Evolutionary conservation across 2,888 invertebrate species (phyloP), one percentile per base, ranked within the genome.

Genomic region (Polietes domitor): DNA sequence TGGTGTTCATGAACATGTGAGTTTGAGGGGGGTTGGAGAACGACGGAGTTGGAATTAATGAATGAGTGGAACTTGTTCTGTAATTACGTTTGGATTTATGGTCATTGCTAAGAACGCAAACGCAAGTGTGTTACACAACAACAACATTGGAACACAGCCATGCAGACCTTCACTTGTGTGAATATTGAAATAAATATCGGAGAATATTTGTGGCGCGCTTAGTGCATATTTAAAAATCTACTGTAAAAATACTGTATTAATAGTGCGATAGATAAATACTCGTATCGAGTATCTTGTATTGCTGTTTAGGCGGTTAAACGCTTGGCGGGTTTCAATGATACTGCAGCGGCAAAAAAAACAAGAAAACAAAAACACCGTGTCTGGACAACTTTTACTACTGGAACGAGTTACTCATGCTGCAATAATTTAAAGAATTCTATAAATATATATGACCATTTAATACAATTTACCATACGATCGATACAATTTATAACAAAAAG

Each of bases 301-400:
- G 41, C 41, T 12, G 41, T 12, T 5, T 7, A 41, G 41, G 41
- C 41, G 41, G 4, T 41, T 41, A 41, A 41, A 7, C 41, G 41
- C 2, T 41, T 41, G 15, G 2, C 41, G 2, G 41, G 6, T 41
- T 41, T 41, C 9, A 47, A 47, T 47, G n/a, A 6, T 47, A n/a
- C 2, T 41, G 32, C 9, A 6, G 32, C 9, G 32, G 32, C 32
- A 32, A 41, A 12, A 12, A 10, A 41, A 9, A 37, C 37, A 10
- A 1, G 9, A 47, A 47, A n/a, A 47, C 15, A 47, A 47, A 47
- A 37, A 37, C 15, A 12, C 17, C 19, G 10, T 21, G 53, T 53
- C 53, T 53, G 10, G 24, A 53, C 53, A 53, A 53, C 53, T 53
- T 53, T 53, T 53, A 53, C 53, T 21, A n/a, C 50, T 2, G 47